These are phyloP conservation scores for Fregata magnificens DNA, from an alignment of 2,113 vertebrate genomes.

Conservation along the genomic window DNA sequence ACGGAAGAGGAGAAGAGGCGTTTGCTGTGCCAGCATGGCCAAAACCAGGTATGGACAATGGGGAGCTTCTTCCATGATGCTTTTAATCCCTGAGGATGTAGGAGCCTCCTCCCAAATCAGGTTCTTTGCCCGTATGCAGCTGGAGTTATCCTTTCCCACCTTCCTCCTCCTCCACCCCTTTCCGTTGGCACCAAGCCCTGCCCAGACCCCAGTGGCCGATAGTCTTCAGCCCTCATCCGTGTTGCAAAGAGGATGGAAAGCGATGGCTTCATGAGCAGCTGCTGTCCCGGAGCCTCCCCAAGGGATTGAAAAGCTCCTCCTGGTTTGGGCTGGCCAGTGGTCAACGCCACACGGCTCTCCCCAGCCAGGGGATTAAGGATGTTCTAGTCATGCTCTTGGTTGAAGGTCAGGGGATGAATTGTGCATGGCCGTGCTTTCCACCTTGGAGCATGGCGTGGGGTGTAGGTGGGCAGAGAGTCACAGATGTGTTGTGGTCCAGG, in stretches of 20 bases:
- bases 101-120: background rate
- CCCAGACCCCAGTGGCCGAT: fast-evolving
- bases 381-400: background rate
- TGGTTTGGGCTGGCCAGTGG: background rate
- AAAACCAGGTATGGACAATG: background rate
- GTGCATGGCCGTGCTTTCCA: background rate
- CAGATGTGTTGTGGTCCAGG: background rate
- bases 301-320: background rate
- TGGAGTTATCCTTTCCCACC: background rate
- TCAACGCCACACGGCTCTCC: fast-evolving
- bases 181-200: background rate
- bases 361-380: background rate
- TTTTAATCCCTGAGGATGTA: background rate
- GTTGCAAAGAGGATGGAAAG: background rate
- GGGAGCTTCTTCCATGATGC: background rate
- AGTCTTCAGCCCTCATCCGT: background rate
- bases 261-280: background rate
- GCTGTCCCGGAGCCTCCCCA: background rate
- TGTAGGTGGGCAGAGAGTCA: background rate
- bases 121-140: fast-evolving
- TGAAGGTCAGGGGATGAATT: background rate
- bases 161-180: background rate
- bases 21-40: background rate
- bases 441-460: background rate
- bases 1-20: too few species aligned